A percentile compares a stretch with the other conserved stretches of the same genome.
Evolutionary conservation across 2,888 invertebrate species (phyloP).

Genomic region (Schizaphis graminum): DNA sequence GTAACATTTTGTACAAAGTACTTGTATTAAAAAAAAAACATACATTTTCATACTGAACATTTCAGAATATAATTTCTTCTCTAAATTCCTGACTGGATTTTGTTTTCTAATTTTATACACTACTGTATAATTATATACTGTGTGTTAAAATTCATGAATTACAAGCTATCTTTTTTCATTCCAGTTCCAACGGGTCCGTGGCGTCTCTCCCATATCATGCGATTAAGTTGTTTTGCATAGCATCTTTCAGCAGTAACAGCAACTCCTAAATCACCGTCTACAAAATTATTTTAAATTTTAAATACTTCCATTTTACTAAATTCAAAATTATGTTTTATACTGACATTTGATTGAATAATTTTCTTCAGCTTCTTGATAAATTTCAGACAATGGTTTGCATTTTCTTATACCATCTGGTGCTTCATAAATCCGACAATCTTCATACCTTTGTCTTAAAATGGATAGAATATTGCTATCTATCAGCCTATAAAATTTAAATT

Average conservation of each 20-base stretch:
- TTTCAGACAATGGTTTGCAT: constrained; percentile 79
- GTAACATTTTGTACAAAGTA: constrained; percentile 44
- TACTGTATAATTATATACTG: constrained; percentile 27
- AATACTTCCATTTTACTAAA: not conserved
- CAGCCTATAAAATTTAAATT: constrained; percentile 73
- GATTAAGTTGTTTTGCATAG: constrained; percentile 98
- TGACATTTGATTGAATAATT: constrained; percentile 97
- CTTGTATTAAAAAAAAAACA: constrained; percentile 10
- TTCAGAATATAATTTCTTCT: constrained; percentile 23
- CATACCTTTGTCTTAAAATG: constrained; percentile 86
- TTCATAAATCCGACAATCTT: constrained; percentile 87
- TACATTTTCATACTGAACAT: not conserved
- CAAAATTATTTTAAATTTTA: not conserved
- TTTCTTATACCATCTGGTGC: constrained; percentile 79
- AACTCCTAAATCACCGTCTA: constrained; percentile 93
- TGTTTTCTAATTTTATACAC: constrained; percentile 50
- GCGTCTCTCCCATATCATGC: constrained; percentile 96
- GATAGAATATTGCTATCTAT: constrained; percentile 87
- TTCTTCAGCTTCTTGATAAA: constrained; percentile 82
- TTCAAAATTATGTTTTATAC: constrained; percentile 69
- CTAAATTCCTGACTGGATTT: constrained; percentile 32
- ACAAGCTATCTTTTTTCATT: constrained; percentile 71
- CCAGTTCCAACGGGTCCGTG: constrained; percentile 84
- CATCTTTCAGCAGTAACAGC: constrained; percentile 80
- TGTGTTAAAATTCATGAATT: constrained; percentile 7